Evolutionary conservation across 2,888 invertebrate species (phyloP), one percentile per base, ranked within the genome.

Genomic region (Eremobia ochroleuca): DNA sequence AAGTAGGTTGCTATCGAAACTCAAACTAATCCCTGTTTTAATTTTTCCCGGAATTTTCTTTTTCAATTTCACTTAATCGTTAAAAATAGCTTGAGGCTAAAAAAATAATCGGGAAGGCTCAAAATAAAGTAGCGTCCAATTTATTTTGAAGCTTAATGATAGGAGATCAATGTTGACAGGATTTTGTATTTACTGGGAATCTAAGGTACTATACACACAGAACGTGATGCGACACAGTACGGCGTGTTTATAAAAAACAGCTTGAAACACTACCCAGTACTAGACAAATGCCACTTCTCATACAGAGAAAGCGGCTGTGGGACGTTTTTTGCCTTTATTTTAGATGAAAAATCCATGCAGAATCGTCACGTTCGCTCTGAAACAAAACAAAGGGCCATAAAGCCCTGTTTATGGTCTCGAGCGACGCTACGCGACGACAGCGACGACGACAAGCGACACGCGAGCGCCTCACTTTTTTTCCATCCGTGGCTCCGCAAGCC

Each of bases 91-190:
- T 67, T 28, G 66, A 79, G 58, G 52, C 25, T 79, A 31, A 37
- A 46, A 64, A 65, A 52, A 1, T 21, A 52, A 69, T 55, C 34
- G 9, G n/a, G 18, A 68, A 69, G 58, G 18, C n/a, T n/a, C 25
- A 46, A 64, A 83, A 79, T 83, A 65, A 83, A 68, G 58, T 68
- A 69, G 43, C n/a, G 46, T 64, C 69, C 58, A 80, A 80, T 83
- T 80, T 80, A 78, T 82, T 65, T 69, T 80, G 43, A 65, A 69
- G 83, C 66, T 79, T 61, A 66, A n/a, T 21, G 28, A 25, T 55
- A 55, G 37, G 1, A 70, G 52, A 59, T 55, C 61, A 61, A 21
- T 59, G 40, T 65, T 65, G 28, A 61, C 43, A 31, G 65, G n/a
- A 68, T 77, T 65, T 31, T 79, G 28, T 46, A 61, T 69, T 78